Percentiles rank a stretch among this genome's conserved stretches.
Evolutionary conservation across 2,113 vertebrate genomes (phyloP).

Genomic region (Psilopsiagon aurifrons): DNA sequence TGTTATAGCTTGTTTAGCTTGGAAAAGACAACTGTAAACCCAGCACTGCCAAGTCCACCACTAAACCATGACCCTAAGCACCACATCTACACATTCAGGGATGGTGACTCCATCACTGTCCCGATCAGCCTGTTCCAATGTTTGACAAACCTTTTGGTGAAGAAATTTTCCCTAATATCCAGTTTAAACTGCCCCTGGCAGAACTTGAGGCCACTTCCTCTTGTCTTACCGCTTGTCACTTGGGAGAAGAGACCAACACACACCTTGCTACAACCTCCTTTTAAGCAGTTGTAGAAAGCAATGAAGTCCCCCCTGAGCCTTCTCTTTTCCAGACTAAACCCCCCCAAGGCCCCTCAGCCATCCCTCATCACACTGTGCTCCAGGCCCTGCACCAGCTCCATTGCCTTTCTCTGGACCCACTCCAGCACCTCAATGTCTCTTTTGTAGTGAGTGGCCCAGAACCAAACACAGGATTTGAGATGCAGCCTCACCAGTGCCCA

Average conservation of each 20-base stretch:
- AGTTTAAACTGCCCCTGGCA: not conserved
- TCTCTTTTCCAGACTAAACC: not conserved
- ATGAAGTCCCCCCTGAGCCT: not conserved
- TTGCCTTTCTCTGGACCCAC: not conserved
- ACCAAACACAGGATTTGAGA: not conserved
- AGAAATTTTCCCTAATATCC: not conserved
- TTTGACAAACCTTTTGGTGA: not conserved
- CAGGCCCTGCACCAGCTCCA: not conserved
- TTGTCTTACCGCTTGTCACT: not conserved
- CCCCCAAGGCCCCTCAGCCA: not conserved
- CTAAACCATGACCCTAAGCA: not conserved
- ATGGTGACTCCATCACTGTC: not conserved
- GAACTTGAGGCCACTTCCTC: not conserved
- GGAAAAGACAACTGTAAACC: not conserved
- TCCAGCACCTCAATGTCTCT: not conserved
- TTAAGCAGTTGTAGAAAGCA: not conserved
- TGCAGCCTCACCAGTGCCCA: not conserved
- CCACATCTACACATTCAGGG: too few relatives aligned
- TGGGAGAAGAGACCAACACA: not conserved
- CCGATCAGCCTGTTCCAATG: not conserved
- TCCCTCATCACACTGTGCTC: not conserved
- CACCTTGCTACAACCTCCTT: not conserved
- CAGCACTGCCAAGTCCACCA: not conserved
- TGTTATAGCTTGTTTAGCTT: not conserved
- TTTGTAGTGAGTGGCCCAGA: not conserved